phyloP scores from a whole-genome alignment of 2,888 invertebrate genomes.

The Oscheius sp. region DNA sequence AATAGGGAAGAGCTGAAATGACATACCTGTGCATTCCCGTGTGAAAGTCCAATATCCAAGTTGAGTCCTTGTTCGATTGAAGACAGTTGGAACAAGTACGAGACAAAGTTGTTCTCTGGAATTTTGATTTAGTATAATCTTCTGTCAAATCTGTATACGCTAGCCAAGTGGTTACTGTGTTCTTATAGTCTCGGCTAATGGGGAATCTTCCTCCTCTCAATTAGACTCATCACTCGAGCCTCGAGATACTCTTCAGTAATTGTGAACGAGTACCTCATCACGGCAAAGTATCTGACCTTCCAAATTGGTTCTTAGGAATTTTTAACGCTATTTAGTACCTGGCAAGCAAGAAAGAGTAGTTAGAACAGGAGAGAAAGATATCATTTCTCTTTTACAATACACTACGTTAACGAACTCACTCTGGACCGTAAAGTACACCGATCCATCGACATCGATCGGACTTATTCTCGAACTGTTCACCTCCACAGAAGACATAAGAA shows the following conservation, averaged over 20 bases:
- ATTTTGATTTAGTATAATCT: background rate
- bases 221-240: too few relatives aligned
- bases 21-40: slow-evolving; percentile 14
- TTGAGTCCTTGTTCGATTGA: slow-evolving; percentile 22
- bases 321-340: too few relatives aligned
- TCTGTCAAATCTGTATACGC: too few relatives aligned
- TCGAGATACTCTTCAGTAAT: background rate
- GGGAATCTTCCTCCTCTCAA: background rate
- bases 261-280: background rate
- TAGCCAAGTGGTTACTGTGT: background rate
- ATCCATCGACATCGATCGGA: slow-evolving; percentile 26
- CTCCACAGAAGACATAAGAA: slow-evolving; percentile 2
- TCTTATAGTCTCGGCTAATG: background rate
- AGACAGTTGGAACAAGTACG: slow-evolving; percentile 19
- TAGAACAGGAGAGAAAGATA: too few relatives aligned
- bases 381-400: too few relatives aligned
- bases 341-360: too few relatives aligned
- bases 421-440: background rate
- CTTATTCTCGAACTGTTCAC: background rate
- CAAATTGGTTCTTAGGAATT: too few relatives aligned
- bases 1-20: too few relatives aligned
- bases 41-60: slow-evolving; percentile 12
- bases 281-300: too few relatives aligned
- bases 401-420: background rate
- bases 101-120: slow-evolving; percentile 18